These are phyloP conservation scores for Tortrix viridana DNA, from an alignment of 2,888 invertebrate genomes.

Conservation along the genomic window DNA sequence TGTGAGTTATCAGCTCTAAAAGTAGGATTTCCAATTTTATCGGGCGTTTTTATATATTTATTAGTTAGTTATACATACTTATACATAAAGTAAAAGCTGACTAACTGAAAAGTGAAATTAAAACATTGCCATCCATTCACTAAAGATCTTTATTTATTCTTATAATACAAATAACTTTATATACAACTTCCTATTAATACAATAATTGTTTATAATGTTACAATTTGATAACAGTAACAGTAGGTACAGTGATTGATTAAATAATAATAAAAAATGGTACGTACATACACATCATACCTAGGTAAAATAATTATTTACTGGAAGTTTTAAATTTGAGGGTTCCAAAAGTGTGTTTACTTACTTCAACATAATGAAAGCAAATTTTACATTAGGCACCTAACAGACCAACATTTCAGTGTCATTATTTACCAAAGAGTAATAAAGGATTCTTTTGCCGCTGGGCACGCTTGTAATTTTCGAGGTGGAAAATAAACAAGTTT, in stretches of 20 bases:
- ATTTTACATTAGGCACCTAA: no score
- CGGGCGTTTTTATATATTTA: not conserved
- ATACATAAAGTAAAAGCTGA: no score
- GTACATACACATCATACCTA: slow-evolving; percentile 18
- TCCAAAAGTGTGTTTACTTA: not conserved
- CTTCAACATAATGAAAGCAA: not conserved
- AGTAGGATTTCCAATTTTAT: no score
- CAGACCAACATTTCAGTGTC: no score
- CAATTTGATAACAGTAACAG: slow-evolving; percentile 56
- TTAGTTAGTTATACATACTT: no score
- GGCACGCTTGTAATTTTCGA: not conserved
- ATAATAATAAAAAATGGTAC: slow-evolving; percentile 30
- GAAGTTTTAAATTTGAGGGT: slow-evolving; percentile 1
- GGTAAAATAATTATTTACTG: slow-evolving; percentile 19
- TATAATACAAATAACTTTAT: slow-evolving; percentile 82
- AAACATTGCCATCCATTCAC: slow-evolving; percentile 67
- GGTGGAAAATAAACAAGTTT: slow-evolving; percentile 3
- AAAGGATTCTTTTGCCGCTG: not conserved
- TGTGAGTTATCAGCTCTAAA: no score
- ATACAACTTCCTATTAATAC: slow-evolving; percentile 59
- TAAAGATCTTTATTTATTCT: slow-evolving; percentile 78
- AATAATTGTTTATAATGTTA: slow-evolving; percentile 64
- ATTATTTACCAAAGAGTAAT: no score
- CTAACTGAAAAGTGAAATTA: slow-evolving; percentile 12
- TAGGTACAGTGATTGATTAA: slow-evolving; percentile 34